Conservation (phyloP, 2,113 vertebrate species). For the Cochlearius cochlearius region DNA sequence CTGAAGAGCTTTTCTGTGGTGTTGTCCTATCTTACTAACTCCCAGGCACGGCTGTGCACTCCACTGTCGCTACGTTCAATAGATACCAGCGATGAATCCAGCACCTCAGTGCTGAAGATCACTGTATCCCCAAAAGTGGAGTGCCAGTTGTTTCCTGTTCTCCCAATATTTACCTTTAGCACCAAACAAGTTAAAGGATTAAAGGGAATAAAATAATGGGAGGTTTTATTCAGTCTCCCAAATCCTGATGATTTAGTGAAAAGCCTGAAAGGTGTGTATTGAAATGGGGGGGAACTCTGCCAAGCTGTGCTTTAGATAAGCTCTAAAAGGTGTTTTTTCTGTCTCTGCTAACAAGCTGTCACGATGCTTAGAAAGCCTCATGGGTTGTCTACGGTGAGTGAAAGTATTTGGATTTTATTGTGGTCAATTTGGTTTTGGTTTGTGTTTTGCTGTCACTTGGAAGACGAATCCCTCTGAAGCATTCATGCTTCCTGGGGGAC, state of each 20-base stretch:
- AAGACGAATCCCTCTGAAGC: not conserved
- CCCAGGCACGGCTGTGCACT: not conserved
- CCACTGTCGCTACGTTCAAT: not conserved
- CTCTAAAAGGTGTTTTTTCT: slow-evolving; percentile 68
- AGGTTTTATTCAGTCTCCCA: not conserved
- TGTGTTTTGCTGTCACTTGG: slow-evolving; percentile 32
- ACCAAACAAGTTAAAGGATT: not conserved
- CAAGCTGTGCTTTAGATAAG: slow-evolving; percentile 38
- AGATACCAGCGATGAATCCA: not conserved
- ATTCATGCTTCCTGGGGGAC: not conserved
- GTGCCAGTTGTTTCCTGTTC: not conserved
- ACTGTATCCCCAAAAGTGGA: not conserved
- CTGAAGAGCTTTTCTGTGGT: not conserved
- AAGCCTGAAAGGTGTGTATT: not conserved
- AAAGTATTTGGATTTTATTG: slow-evolving; percentile 21
- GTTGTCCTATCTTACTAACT: not conserved
- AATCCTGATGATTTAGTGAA: not conserved
- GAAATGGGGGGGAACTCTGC: not conserved
- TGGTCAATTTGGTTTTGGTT: slow-evolving; percentile 4
- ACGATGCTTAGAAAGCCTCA: slow-evolving; percentile 53
- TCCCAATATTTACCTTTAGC: not conserved
- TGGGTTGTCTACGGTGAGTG: slow-evolving; percentile 60
- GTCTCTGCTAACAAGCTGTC: slow-evolving; percentile 67
- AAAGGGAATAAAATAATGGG: not conserved
- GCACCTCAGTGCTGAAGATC: not conserved